Conservation (phyloP, 2,113 vertebrate species). For the Hiodon alosoides region DNA sequence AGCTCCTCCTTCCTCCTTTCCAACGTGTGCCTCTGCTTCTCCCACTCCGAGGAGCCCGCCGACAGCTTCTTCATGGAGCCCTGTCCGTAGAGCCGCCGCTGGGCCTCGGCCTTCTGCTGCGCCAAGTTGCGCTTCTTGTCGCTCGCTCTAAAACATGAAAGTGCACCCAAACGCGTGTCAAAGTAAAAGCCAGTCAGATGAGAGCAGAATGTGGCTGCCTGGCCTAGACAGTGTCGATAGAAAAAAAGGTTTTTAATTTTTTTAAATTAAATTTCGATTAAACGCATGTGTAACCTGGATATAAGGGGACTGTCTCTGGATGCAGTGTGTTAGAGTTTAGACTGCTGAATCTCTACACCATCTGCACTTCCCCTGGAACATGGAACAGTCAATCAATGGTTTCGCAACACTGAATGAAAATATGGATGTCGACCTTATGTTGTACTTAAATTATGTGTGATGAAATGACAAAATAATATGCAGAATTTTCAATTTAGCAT, state of each 20-base stretch:
- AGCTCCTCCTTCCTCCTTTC: conserved; percentile 88
- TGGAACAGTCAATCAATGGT: too few species aligned
- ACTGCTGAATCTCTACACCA: background rate
- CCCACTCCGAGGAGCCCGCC: conserved; percentile 86
- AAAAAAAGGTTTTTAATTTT: conserved; percentile 33
- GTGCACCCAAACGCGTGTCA: background rate
- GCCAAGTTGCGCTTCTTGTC: conserved; percentile 94
- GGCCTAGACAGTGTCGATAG: too few species aligned
- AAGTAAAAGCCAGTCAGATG: background rate
- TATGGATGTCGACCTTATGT: too few species aligned
- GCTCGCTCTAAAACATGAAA: conserved; percentile 68
- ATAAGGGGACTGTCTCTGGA: conserved; percentile 49
- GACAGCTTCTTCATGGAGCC: conserved; percentile 80
- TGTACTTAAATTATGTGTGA: too few species aligned
- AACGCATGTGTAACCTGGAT: conserved; percentile 52
- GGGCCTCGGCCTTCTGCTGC: conserved; percentile 94
- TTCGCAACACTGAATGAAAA: too few species aligned
- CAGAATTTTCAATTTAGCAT: too few species aligned
- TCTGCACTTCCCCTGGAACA: background rate
- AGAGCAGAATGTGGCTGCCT: too few species aligned
- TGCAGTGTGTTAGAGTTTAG: background rate
- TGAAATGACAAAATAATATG: too few species aligned
- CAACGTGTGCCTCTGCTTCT: conserved; percentile 85
- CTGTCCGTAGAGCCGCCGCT: conserved; percentile 87
- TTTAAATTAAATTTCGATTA: conserved; percentile 63